Base-by-base conservation (phyloP, 2,797 vertebrate genomes). In the Cuniculus paca region DNA sequence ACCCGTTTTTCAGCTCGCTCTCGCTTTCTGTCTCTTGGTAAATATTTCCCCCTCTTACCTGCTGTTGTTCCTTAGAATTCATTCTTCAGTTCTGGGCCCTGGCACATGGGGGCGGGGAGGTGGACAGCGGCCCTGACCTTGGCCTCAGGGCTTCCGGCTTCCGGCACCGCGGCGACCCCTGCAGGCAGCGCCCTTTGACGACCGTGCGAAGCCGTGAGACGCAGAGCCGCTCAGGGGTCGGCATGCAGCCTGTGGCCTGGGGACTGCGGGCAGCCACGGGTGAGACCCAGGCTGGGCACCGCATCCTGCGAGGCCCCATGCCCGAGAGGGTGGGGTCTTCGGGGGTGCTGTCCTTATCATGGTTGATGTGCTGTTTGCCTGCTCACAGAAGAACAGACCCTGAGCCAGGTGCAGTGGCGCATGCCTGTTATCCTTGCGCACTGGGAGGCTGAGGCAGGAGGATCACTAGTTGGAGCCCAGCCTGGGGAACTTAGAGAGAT, bases 221-320 rank as follows among this genome's bases (percentile, higher is more conserved):
- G 0, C 39, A 14, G 70, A 24, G 70, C 14, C 13, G 12, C 24
- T 26, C 24, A 42, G 70, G 70, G 42, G 68, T 28, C 36, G 2
- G 13, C 6, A 34, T 20, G 17, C 63, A 19, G n/a, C n/a, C n/a
- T 22, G 65, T 4, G 2, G 19, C 34, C n/a, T 68, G 65, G 17
- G 19, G 20, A 36, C 68, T 42, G 36, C 4, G 20, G 24, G 68
- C 68, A 12, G 20, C 68, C 36, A 12, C 0, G 20, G 2, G 19
- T 24, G 12, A 39, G 36, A 26, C 36, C 36, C 19, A 26, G 68
- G 36, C 70, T 45, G 39, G 39, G 22, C 24, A 5, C 11, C 12
- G 5, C 0, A 24, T 45, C 22, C 70, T 6, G 70, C 0, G 24
- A 45, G 11, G 42, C 22, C 20, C 20, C 5, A 2, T 4, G 6